Base-by-base conservation (phyloP, 2,888 invertebrate genomes). In the Andrena flavipes region DNA sequence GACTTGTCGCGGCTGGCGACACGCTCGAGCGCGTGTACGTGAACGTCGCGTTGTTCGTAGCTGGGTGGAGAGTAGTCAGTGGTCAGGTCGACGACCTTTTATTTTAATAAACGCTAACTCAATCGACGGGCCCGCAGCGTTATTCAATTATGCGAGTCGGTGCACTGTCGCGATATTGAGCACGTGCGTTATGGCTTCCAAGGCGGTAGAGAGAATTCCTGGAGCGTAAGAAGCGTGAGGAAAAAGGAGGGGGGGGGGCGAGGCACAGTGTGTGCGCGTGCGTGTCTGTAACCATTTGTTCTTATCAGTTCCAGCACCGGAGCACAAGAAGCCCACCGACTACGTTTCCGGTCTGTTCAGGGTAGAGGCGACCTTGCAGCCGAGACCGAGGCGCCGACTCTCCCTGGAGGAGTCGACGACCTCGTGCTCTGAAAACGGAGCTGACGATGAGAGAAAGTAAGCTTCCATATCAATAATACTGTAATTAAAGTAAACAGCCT, bases 301-400 rank as follows among this genome's bases (percentile, higher is more conserved):
- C 73, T 80, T 86, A 84, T 72, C 92, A 96, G 96, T 96, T 92
- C 96, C 96, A 91, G 96, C 95, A 80, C 95, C 96, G 54, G 96
- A 96, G 89, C 95, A 96, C 90, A 96, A 96, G 92, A 96, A 96
- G 89, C 95, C 96, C 62, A 96, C 96, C 84, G 96, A 96, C 92
- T 97, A 96, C 92, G 96, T 97, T 89, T 94, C 95, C 87, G 96
- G 96, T 70, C 93, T 97, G 84, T 96, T 96, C 93, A 95, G 95
- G 90, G 94, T 96, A 84, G 95, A 96, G 88, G 94, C 95, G 68
- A 95, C 95, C 48, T 93, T 95, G 70, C 94, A 94, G 85, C 94
- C 95, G 20, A 93, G 95, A 90, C 94, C 94, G 33, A 91, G 94
- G 85, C 91, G 91, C 68, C 90, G 91, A 80, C 85, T 92, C 64